Conservation (phyloP, 2,797 vertebrate genomes). For the Gymnothorax reevesii region DNA sequence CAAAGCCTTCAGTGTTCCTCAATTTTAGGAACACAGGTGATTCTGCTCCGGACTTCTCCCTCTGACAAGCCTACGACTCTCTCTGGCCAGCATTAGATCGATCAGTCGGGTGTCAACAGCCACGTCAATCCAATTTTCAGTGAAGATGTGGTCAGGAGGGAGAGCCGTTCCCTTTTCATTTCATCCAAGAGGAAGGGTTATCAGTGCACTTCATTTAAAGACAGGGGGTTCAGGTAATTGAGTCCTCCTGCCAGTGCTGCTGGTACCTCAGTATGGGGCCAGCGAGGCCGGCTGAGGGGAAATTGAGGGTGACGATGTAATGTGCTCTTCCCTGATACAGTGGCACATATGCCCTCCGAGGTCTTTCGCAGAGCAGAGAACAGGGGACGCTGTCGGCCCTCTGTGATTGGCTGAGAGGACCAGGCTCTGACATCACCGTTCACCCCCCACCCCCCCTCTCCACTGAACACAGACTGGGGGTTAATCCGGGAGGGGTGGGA, state of each 20-base stretch:
- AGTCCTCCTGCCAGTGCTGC: neutral
- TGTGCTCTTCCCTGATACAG: neutral
- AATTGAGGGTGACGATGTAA: slow-evolving; percentile 20
- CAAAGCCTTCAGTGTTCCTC: neutral
- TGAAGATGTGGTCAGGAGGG: neutral
- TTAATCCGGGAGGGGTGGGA: slow-evolving; percentile 57
- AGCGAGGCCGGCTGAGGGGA: neutral
- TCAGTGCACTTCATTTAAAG: slow-evolving; percentile 17
- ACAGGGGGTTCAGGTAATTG: neutral
- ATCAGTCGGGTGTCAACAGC: slow-evolving; percentile 4
- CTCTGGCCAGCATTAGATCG: neutral
- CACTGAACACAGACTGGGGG: slow-evolving; percentile 54
- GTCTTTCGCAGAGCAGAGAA: neutral
- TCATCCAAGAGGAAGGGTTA: slow-evolving; percentile 12
- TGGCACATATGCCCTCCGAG: neutral
- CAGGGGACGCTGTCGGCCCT: neutral
- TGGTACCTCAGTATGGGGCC: slow-evolving; percentile 1
- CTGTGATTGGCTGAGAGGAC: neutral
- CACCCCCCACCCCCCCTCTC: neutral
- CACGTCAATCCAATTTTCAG: slow-evolving; percentile 2
- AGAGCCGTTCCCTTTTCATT: neutral
- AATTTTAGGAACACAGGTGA: neutral
- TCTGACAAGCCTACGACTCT: neutral
- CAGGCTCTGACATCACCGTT: neutral
- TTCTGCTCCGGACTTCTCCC: neutral